These are phyloP conservation scores for Cydia strobilella DNA, from an alignment of 1,140 invertebrate genomes.

Conservation along the genomic window DNA sequence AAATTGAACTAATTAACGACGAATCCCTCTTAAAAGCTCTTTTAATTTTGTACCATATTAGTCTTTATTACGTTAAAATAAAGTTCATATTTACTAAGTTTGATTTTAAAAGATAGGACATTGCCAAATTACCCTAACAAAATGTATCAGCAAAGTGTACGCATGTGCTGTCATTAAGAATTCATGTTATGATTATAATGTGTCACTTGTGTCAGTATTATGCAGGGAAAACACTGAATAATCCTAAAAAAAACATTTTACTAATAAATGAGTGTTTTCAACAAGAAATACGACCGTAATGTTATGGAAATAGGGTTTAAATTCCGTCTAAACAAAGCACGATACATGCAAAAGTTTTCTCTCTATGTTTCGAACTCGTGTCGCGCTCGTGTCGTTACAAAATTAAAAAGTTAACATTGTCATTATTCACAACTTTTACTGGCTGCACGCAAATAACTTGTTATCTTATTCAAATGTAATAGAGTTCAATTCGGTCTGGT, in stretches of 20 bases:
- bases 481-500: neutral
- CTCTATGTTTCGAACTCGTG: neutral
- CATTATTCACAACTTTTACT: conserved; percentile 20
- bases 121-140: neutral
- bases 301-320: neutral
- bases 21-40: neutral
- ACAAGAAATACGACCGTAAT: neutral
- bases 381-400: neutral
- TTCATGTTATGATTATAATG: neutral
- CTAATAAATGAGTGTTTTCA: neutral
- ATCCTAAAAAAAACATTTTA: neutral
- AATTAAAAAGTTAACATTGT: conserved; percentile 30
- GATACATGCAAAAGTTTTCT: neutral
- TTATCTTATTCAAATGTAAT: neutral
- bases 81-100: neutral
- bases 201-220: neutral
- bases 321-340: neutral
- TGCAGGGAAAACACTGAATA: neutral
- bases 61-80: neutral
- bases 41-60: neutral
- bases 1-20: neutral
- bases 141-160: neutral
- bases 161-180: neutral
- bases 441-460: neutral
- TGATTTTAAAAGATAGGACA: neutral